Evolutionary conservation across 2,888 invertebrate genomes (phyloP), one percentile per base, ranked within the genome.

Genomic region (Nebria brevicollis): DNA sequence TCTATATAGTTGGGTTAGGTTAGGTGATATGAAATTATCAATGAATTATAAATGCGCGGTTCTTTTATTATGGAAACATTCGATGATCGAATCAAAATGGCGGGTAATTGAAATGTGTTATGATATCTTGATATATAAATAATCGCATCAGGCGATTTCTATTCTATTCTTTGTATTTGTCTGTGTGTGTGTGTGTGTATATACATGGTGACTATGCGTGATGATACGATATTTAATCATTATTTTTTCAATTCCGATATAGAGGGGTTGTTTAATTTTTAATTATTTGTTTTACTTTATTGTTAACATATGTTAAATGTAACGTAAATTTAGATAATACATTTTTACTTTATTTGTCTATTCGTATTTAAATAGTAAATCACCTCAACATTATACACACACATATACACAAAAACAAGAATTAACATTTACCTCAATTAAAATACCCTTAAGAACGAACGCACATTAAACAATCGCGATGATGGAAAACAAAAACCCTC

Each of bases 341-440:
- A 20, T 20, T 20, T 20, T 20, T 20, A 20, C 20, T 20, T 34
- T 34, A 34, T 1, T 34, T 34, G 34, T 34, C 5, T 34, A 34
- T 34, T 4, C 34, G 5, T 5, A 34, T 34, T 34, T 34, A 34
- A 34, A 34, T 34, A 34, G 5, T 34, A 34, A 34, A 34, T 34
- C 34, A 34, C 34, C 34, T 5, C 2, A 2, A 34, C 4, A 2
- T 5, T 34, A 34, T 34, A 34, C 34, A 34, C 4, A 34, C 5
- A 34, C 34, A 34, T 34, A 34, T 34, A 34, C 10, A 68, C 7
- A 15, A 15, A 68, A 68, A 68, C 20, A 20, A 15, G 13, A 68
- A 68, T 25, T 25, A 79, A 77, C 78, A 82, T 82, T 77, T 54
- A 7, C 54, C 54, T 13, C 54, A 54, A 54, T 54, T 54, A 54